Conservation (phyloP, 2,888 invertebrate species). For the Nomada lathburiana region DNA sequence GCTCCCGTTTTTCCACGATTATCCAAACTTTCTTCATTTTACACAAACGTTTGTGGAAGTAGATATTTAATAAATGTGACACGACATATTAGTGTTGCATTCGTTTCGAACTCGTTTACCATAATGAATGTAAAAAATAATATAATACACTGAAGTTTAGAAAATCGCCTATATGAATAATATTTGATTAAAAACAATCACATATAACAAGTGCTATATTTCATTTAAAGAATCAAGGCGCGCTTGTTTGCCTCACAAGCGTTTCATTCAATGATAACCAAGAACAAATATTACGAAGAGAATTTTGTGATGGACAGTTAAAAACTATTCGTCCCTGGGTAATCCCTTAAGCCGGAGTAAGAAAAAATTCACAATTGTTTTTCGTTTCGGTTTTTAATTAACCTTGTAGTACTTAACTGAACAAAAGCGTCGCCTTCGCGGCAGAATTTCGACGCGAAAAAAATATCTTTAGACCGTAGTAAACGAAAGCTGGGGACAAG, state of each 20-base stretch:
- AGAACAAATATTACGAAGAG: not conserved
- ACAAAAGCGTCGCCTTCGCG: constrained; percentile 28
- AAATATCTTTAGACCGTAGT: constrained; percentile 15
- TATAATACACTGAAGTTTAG: no score
- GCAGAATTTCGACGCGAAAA: constrained; percentile 8
- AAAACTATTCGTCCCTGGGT: not conserved
- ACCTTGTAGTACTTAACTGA: constrained; percentile 16
- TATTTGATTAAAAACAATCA: no score
- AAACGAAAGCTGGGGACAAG: constrained; percentile 22
- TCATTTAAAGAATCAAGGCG: no score
- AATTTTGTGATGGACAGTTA: not conserved
- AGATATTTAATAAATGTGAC: no score
- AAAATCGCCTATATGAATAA: no score
- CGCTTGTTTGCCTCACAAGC: not conserved
- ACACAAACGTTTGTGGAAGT: no score
- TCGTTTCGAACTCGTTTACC: no score
- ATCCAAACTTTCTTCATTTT: not conserved
- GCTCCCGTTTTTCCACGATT: not conserved
- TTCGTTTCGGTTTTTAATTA: not conserved
- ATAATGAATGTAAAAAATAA: no score
- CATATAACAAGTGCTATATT: no score
- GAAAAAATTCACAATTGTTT: constrained; percentile 22
- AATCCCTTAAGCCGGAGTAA: not conserved
- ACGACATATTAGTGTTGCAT: no score
- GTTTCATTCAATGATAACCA: not conserved